Evolutionary conservation across 1,140 invertebrate species (phyloP).

Genomic region (Cryptotermes secundus): DNA sequence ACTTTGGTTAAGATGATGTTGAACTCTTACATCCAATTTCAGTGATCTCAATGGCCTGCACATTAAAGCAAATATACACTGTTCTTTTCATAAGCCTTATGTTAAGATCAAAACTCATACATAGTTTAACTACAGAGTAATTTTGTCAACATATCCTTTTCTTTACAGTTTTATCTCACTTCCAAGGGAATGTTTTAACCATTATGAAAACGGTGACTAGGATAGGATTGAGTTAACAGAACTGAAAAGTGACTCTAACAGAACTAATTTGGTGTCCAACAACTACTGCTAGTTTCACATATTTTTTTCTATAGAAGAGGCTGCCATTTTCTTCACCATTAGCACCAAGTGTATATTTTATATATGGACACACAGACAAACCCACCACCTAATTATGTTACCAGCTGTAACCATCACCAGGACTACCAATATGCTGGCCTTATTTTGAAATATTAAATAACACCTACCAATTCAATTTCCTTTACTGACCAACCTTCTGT

Average conservation of each 20-base stretch:
- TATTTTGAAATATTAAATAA: background rate
- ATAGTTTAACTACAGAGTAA: background rate
- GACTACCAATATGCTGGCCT: no score
- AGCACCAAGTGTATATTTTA: conserved; percentile 1
- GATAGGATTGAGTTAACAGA: conserved; percentile 12
- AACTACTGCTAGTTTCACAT: background rate
- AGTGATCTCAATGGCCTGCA: background rate
- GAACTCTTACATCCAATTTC: background rate
- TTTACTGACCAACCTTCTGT: background rate
- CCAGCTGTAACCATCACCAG: background rate
- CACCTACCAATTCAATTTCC: background rate
- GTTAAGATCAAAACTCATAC: background rate
- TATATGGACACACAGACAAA: background rate
- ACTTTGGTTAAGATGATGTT: conserved; percentile 5
- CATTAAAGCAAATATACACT: background rate
- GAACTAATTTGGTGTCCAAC: background rate
- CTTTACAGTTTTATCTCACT: background rate
- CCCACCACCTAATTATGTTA: background rate
- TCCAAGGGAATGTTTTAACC: conserved; percentile 18
- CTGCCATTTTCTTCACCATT: background rate
- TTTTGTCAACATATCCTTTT: background rate
- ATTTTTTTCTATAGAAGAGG: background rate
- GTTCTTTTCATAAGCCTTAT: background rate
- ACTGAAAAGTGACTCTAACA: background rate
- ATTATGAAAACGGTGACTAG: background rate